Evolutionary conservation across 2,797 vertebrate species (phyloP), one percentile per base, ranked within the genome.

Genomic region (Otolemur crassicaudatus): DNA sequence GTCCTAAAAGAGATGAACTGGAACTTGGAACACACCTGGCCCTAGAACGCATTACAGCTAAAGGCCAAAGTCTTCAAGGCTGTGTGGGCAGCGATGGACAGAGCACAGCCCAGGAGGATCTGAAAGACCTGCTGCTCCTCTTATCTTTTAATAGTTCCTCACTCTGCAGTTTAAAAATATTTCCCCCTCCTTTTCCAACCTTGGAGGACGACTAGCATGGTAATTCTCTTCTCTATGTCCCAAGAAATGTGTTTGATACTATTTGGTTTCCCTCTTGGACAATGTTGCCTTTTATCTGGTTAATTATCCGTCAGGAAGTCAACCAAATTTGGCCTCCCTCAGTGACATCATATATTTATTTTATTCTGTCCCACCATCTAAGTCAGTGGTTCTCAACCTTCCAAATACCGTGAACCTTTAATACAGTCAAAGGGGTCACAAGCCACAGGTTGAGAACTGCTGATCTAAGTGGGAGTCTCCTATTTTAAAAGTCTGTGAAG

Each of bases 401-500:
- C 49, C 49, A 17, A 53, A 53, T 53, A 4, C 49, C 14, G 14
- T 53, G 49, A 53, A 53, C 49, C 49, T 53, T 53, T 53, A 53
- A 53, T 53, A 53, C 49, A 53, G 14, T 53, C 49, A 16, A 53
- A 53, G 49, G 49, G 49, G 49, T 53, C 49, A 16, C 14, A 4
- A 16, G 14, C 49, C 49, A 53, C 49, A 53, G 49, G 49, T 53
- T 53, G 14, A 53, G 49, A 53, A 53, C 49, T 4, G 16, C 49
- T 53, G 49, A 53, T 53, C 49, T 53, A 53, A 53, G 49, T 53
- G 49, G 49, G 16, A 53, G 49, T 53, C 34, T 90, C n/a, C 75
- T 87, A 8, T 87, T 94, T 92, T 75, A 83, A 72, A 97, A 95
- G 11, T 85, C 23, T 43, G 82, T 16, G 49, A 86, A 92, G 49